Evolutionary conservation across 2,797 vertebrate genomes (phyloP).

Genomic region (Peromyscus eremicus): DNA sequence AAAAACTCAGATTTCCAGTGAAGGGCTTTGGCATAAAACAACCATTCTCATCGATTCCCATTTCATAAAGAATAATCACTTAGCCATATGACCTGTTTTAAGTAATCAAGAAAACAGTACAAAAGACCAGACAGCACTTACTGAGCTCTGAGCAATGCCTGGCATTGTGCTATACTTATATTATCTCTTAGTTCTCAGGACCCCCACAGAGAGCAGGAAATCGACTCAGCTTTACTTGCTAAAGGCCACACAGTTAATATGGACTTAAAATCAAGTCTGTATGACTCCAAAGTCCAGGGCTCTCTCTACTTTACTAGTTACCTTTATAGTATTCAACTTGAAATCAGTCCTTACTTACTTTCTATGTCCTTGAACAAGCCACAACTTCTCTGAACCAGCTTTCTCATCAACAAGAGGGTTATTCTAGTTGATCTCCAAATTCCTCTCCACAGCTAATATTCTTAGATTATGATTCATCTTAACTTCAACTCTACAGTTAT

Average conservation of each 20-base stretch:
- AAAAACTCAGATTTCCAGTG: constrained; percentile 67
- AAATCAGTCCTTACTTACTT: constrained; percentile 56
- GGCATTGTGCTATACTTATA: constrained; percentile 44
- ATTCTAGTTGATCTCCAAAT: constrained; percentile 59
- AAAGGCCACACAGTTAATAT: constrained; percentile 72
- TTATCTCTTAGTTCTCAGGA: constrained; percentile 60
- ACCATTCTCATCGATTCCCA: constrained; percentile 66
- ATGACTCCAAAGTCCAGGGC: constrained; percentile 68
- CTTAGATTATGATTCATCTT: constrained; percentile 62
- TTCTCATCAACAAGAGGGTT: constrained; percentile 35
- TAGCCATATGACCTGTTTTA: constrained; percentile 68
- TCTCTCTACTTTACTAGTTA: constrained; percentile 40
- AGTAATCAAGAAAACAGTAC: constrained; percentile 74
- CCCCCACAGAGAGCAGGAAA: constrained; percentile 45
- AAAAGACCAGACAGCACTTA: constrained; percentile 59
- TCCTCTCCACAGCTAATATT: constrained; percentile 52
- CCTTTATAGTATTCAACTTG: background rate
- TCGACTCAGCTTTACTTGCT: constrained; percentile 54
- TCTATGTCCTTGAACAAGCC: constrained; percentile 47
- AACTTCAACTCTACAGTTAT: constrained; percentile 61
- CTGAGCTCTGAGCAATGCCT: constrained; percentile 14
- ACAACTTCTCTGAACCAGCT: constrained; percentile 53
- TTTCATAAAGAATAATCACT: constrained; percentile 75
- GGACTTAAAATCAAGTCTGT: constrained; percentile 49
- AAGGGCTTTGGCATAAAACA: constrained; percentile 67